Evolutionary conservation across 2,888 invertebrate genomes (phyloP), one percentile per base, ranked within the genome.

Genomic region (Caenorhabditis sinica): DNA sequence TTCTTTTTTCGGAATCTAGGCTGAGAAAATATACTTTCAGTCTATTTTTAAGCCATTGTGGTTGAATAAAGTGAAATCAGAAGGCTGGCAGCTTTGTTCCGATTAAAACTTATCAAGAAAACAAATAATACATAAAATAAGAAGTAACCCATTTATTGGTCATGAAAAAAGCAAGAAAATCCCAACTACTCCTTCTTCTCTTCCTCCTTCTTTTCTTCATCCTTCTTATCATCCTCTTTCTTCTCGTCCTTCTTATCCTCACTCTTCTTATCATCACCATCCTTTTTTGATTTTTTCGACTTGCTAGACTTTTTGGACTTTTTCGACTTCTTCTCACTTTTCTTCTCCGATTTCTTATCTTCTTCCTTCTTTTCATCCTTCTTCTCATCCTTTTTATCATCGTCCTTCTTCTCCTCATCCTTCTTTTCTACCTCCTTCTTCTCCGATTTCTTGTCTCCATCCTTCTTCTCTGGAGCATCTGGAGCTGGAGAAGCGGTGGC

Each of bases 221-320:
- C 36, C 13, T 72, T 45, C 13, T 72, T 60, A 0, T 60, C 60
- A 0, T 72, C 45, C 28, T 72, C 45, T 23, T 72, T 45, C 20
- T 77, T 43, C 15, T 63, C 60, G 4, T 77, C 53, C 53, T 77
- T 51, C 20, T 77, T 53, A 43, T 77, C 51, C 4, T 36, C 66
- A n/a, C 63, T 51, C 43, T 69, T 43, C 49, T 71, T 53, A 8
- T 77, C 69, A 15, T 36, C 9, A 28, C 66, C 65, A 0, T 17
- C n/a, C 51, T 71, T 61, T 53, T 71, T 61, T 15, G 68, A 68
- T 53, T 69, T 77, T 23, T 65, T 65, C 2, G 75, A 75, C 33
- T 75, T 75, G 11, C 56, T 51, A 8, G 65, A 65, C 25, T 76
- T 76, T 25, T 76, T 65, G n/a, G 58, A 58, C 33, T 66, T 68